Conservation (phyloP, 2,113 vertebrate genomes). For the Neodontobutis hainanensis region DNA sequence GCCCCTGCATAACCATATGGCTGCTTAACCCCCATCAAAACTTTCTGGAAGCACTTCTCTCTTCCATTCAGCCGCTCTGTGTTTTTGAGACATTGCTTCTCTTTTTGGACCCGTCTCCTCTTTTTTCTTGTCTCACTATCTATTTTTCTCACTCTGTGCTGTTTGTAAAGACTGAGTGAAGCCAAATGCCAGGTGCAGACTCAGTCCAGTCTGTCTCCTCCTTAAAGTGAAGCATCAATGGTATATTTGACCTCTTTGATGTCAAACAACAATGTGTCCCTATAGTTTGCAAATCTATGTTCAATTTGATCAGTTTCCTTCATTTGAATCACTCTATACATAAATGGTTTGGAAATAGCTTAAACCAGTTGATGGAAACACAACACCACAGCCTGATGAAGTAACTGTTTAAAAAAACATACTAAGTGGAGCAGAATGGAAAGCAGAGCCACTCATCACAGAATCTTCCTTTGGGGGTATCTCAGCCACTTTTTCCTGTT, state of each 20-base stretch:
- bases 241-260: constrained; percentile 4
- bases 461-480: no score
- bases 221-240: constrained; percentile 13
- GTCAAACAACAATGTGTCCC: no score
- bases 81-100: constrained; percentile 4
- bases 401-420: constrained; percentile 3
- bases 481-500: no score
- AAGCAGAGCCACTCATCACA: neutral
- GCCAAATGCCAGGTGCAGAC: constrained; percentile 52
- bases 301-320: constrained; percentile 16
- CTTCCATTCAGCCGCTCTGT: constrained; percentile 22
- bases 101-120: constrained; percentile 5
- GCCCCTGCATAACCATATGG: constrained; percentile 64
- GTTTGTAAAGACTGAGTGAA: constrained; percentile 48
- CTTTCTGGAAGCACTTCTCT: constrained; percentile 43
- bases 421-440: constrained; percentile 16
- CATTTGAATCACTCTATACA: neutral
- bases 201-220: constrained; percentile 28
- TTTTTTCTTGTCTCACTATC: constrained; percentile 10
- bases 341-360: neutral
- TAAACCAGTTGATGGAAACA: constrained; percentile 11
- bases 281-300: neutral
- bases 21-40: constrained; percentile 60
- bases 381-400: constrained; percentile 1
- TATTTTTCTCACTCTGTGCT: constrained; percentile 22